Conservation (phyloP, 2,113 vertebrate genomes). For the Crotalus horridus region DNA sequence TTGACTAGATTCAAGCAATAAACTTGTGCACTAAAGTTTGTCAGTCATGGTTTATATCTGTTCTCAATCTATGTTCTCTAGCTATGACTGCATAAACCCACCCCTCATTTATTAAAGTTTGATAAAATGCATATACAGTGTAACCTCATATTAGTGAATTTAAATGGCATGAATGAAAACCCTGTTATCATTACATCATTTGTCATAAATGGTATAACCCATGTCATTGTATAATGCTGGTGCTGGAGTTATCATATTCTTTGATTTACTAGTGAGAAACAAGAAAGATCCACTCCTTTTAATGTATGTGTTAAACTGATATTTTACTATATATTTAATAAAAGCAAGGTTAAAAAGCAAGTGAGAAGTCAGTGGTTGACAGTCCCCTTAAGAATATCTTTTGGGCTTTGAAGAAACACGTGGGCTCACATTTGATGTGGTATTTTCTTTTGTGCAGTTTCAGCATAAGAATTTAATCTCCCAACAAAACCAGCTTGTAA, state of each 20-base stretch:
- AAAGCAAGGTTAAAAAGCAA: background rate
- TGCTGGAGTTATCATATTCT: background rate
- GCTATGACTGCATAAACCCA: background rate
- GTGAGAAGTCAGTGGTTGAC: background rate
- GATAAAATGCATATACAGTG: background rate
- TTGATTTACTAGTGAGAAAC: background rate
- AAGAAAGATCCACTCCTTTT: background rate
- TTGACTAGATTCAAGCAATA: background rate
- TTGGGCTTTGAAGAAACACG: background rate
- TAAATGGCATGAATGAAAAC: background rate
- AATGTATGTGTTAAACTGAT: background rate
- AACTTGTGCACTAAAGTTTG: background rate
- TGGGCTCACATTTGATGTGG: slow-evolving; percentile 50
- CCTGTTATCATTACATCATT: background rate
- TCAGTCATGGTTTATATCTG: background rate
- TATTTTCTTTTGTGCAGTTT: slow-evolving; percentile 77
- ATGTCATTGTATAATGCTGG: background rate
- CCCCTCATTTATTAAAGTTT: background rate
- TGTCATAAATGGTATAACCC: background rate
- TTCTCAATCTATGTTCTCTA: background rate
- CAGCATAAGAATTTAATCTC: slow-evolving; percentile 90
- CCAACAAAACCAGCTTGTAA: slow-evolving; percentile 85
- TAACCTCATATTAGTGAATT: background rate
- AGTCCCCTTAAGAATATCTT: background rate
- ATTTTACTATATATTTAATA: background rate